Evolutionary conservation across 2,888 invertebrate genomes (phyloP), one percentile per base, ranked within the genome.

Genomic region (Zhuqinia jingwanae): DNA sequence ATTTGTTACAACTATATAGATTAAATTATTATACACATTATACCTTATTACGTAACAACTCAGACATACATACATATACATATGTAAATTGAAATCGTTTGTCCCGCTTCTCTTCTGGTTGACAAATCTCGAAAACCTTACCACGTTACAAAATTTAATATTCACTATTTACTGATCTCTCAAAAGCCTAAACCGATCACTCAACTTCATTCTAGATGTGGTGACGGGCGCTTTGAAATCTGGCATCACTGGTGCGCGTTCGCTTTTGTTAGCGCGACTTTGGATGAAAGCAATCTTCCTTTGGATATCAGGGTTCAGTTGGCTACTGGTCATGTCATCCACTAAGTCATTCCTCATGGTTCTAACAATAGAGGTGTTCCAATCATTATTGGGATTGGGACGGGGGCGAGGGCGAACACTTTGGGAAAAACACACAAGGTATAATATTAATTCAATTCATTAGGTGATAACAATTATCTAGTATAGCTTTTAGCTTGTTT

Each of bases 241-340:
- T 13, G 89, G 88, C 58, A 88, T 79, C 13, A 89, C 87, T 17
- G 83, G 87, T 11, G 82, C 79, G 3, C 87, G 85, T 17, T 68
- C 86, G 20, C 78, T 53, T 85, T 87, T 36, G 8, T 36, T 65
- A 42, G 88, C 76, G 17, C 89, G 89, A 58, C 87, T 87, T 63
- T 91, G 91, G 50, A 91, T 90, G 45, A 89, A 88, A 27, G 87
- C 85, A 20, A 91, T 91, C 76, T 87, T 89, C 45, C 88, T 80
- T 53, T 91, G 91, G 63, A 91, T 91, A n/a, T 90, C 90, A 22
- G 91, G 91, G 63, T 91, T 87, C 10, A 91, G 63, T 20, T 79
- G 73, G 22, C 80, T 76, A 20, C 78, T 85, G 11, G 82, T 50
- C 89, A 88, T 87, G 42, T 87, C 81, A 27, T 88, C 84, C 11